phyloP scores from a whole-genome alignment of 2,797 vertebrate genomes.

The Neosilurus mollespiculum region DNA sequence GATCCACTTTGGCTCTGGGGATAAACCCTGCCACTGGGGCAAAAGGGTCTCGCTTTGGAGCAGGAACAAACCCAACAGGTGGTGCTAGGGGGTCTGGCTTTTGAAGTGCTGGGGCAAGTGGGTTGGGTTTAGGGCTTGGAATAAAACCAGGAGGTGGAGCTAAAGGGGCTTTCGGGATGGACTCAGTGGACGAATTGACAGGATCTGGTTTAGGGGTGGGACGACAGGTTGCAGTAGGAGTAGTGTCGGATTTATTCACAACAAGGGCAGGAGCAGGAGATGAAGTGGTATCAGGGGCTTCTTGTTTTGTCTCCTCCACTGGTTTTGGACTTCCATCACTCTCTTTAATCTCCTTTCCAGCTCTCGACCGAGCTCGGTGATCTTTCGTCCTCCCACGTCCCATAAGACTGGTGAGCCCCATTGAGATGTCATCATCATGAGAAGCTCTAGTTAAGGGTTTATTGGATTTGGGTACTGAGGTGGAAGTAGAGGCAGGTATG shows the following conservation, averaged over 20 bases:
- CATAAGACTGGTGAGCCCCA: conserved; percentile 88
- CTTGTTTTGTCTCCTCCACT: conserved; percentile 48
- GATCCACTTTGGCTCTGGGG: conserved; percentile 54
- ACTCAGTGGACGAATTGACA: conserved; percentile 61
- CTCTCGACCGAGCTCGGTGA: conserved; percentile 78
- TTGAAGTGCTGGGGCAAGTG: conserved; percentile 58
- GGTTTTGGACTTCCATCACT: conserved; percentile 41
- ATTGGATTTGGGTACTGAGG: conserved; percentile 55
- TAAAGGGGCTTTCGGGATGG: conserved; percentile 60
- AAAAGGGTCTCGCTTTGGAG: conserved; percentile 49
- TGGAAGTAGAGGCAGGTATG: conserved; percentile 56
- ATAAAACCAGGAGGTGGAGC: conserved; percentile 54
- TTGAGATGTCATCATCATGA: conserved; percentile 78
- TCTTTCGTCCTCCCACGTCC: conserved; percentile 84
- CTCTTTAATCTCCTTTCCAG: conserved; percentile 64
- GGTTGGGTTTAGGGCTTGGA: conserved; percentile 40
- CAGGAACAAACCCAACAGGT: conserved; percentile 52
- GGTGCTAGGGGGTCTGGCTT: conserved; percentile 54
- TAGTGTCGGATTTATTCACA: conserved; percentile 24
- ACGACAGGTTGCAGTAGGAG: neutral
- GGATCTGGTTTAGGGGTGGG: conserved; percentile 57
- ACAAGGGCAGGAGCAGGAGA: conserved; percentile 13
- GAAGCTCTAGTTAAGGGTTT: conserved; percentile 27
- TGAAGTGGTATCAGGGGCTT: conserved; percentile 49
- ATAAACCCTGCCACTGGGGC: conserved; percentile 60